These are phyloP conservation scores for Mystacornis crossleyi DNA, from an alignment of 2,113 vertebrate species.

Conservation along the genomic window DNA sequence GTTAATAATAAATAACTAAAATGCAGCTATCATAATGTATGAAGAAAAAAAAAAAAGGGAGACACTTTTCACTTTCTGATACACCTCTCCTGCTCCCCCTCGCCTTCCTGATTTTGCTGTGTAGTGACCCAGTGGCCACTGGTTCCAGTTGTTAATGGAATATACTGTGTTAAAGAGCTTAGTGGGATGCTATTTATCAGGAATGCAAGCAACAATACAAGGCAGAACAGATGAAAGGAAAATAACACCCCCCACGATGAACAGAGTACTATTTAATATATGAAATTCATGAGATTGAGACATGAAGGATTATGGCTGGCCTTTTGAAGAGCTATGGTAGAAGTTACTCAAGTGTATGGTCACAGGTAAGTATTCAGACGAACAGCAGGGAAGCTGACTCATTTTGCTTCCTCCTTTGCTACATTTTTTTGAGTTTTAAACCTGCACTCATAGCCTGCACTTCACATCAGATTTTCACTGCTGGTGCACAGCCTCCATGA, in stretches of 20 bases:
- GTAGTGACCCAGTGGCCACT: constrained; percentile 20
- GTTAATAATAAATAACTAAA: constrained; percentile 75
- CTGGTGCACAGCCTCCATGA: accelerated
- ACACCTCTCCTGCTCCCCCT: neutral
- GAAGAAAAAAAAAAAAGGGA: neutral
- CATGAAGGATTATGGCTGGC: neutral
- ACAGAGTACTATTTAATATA: neutral
- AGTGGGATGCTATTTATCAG: constrained; percentile 67
- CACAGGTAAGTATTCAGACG: neutral
- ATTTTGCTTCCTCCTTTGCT: neutral
- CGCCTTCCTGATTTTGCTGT: neutral
- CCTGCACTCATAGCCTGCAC: neutral
- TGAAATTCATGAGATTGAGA: neutral
- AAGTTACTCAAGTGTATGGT: neutral
- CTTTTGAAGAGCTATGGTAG: neutral
- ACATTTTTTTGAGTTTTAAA: neutral
- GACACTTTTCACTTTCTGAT: constrained; percentile 41
- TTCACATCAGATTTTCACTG: neutral
- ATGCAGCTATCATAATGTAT: constrained; percentile 1
- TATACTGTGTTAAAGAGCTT: constrained; percentile 62
- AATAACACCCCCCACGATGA: constrained; percentile 42
- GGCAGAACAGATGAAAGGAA: constrained; percentile 50
- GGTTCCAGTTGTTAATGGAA: constrained; percentile 61
- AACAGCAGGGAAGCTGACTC: neutral
- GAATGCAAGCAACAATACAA: constrained; percentile 49